Base-by-base conservation (phyloP, 2,113 vertebrate genomes). In the Lepisosteus osseus region DNA sequence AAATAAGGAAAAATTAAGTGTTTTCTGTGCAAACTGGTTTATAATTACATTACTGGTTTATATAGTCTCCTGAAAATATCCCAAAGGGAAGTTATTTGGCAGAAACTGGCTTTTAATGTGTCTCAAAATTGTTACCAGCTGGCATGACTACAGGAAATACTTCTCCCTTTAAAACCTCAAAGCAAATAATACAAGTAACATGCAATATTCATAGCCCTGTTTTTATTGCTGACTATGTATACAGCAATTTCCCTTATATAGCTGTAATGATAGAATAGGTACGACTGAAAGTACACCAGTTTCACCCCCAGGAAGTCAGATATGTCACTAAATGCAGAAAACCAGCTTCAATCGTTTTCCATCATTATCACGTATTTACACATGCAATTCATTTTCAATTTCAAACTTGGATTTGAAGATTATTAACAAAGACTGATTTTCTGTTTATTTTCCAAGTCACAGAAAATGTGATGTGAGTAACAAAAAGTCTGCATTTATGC, bases 111-210 rank as follows among this genome's bases (percentile, higher is more conserved):
- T 90, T 82, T 88, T 87, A 75, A 85, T 86, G 90, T 86, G 88
- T 89, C 83, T 72, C 74, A 68, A 89, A 92, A 92, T 89, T 85
- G 89, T 74, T 90, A 84, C 84, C 89, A 92, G 88, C 86, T 90
- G 90, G 72, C 66, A 71, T 61, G 75, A 76, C 79, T 78, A 81
- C 87, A 91, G 87, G 89, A 92, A 87, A 87, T 84, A 83, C 85
- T 86, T 85, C 86, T 88, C 86, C 84, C 84, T 84, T 88, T 74
- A 82, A 90, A 89, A 88, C 82, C 86, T 81, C 83, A 81, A 80
- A 86, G 86, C 69, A 89, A 91, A 88, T 82, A 83, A 83, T 73
- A 85, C 80, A 88, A 82, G 82, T 86, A 86, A 81, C 69, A 65
- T 80, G 71, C 77, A 82, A 83, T 85, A 79, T 86, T 87, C 85